Evolutionary conservation across 2,113 vertebrate species (phyloP).

Genomic region (Mobula hypostoma): DNA sequence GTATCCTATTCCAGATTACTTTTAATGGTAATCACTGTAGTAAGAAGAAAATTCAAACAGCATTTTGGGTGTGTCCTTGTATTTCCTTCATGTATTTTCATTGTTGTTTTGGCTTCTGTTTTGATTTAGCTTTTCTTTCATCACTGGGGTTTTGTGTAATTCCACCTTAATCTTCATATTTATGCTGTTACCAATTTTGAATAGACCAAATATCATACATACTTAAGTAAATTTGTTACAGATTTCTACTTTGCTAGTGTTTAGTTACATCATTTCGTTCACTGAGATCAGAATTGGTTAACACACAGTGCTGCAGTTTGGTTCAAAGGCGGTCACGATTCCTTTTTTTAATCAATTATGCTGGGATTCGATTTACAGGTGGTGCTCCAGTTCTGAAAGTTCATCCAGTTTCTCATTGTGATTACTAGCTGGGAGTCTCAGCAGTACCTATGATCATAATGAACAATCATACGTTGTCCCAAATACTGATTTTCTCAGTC

Average conservation of each 20-base stretch:
- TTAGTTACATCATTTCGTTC: constrained; percentile 48
- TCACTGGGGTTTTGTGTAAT: constrained; percentile 39
- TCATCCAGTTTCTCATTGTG: background rate
- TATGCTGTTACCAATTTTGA: constrained; percentile 34
- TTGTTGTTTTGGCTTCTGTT: constrained; percentile 30
- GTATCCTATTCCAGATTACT: background rate
- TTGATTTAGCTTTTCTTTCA: constrained; percentile 37
- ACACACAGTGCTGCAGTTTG: background rate
- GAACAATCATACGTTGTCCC: background rate
- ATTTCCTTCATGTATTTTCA: constrained; percentile 39
- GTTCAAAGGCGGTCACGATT: background rate
- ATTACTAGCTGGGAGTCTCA: background rate
- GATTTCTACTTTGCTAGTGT: constrained; percentile 35
- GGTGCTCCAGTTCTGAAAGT: background rate
- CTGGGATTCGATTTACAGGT: background rate
- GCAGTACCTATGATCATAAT: background rate
- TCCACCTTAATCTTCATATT: constrained; percentile 41
- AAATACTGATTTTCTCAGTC: too few species aligned
- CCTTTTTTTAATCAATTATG: background rate
- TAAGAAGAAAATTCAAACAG: background rate
- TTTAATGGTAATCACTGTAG: background rate
- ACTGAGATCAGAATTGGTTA: background rate
- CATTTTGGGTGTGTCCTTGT: constrained; percentile 29
- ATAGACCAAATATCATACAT: background rate
- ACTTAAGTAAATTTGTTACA: background rate